These are phyloP conservation scores for Propithecus deckenii DNA, from an alignment of 2,797 vertebrate genomes.

Conservation along the genomic window DNA sequence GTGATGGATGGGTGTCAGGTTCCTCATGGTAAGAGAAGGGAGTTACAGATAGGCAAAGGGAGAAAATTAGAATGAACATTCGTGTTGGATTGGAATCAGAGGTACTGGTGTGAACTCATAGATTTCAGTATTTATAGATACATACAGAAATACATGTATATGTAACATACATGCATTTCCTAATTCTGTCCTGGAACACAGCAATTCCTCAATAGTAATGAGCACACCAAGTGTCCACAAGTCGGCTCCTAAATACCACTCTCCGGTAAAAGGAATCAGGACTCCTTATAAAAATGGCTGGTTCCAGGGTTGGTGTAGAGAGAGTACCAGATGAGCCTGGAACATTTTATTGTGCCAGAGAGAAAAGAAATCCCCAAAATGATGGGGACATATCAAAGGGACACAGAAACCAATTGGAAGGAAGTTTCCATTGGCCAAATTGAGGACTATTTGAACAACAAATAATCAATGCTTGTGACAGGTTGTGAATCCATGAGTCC, in stretches of 20 bases:
- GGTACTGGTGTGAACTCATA: background rate
- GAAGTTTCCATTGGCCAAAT: background rate
- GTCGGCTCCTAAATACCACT: background rate
- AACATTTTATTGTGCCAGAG: background rate
- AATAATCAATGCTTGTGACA: background rate
- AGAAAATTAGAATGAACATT: background rate
- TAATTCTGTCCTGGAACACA: background rate
- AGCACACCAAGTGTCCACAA: background rate
- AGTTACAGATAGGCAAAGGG: background rate
- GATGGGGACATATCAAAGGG: background rate
- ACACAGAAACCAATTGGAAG: background rate
- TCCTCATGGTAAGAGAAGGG: background rate
- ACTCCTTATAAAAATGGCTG: conserved; percentile 4
- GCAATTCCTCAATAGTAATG: background rate
- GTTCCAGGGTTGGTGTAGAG: background rate
- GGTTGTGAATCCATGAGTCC: background rate
- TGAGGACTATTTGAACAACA: background rate
- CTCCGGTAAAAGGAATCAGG: background rate
- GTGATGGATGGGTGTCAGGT: background rate
- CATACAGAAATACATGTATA: background rate
- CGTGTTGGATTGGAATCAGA: background rate
- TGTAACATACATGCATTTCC: background rate
- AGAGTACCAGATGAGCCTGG: background rate
- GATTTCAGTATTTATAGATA: background rate
- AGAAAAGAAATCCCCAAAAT: background rate